Conservation (phyloP, 2,888 invertebrate genomes). For the Macaria liturata region DNA sequence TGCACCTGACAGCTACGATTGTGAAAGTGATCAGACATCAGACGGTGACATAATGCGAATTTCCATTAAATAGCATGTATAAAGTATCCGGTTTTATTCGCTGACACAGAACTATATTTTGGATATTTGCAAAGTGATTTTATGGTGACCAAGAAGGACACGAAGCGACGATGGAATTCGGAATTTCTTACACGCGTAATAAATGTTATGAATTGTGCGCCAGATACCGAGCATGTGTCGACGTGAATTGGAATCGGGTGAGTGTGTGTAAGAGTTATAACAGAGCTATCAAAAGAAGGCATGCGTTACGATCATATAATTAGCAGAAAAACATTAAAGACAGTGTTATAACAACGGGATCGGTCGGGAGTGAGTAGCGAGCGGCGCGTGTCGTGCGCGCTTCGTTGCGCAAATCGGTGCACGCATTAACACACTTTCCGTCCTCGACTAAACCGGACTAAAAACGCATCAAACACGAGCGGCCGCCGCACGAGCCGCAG, state of each 20-base stretch:
- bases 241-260: too few species aligned
- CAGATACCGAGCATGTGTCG: too few species aligned
- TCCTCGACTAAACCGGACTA: slow-evolving; percentile 58
- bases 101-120: slow-evolving; percentile 24
- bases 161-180: too few species aligned
- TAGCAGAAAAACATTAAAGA: too few species aligned
- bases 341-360: slow-evolving; percentile 56
- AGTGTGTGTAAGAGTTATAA: too few species aligned
- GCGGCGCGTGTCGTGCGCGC: slow-evolving; percentile 64
- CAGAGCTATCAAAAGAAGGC: too few species aligned
- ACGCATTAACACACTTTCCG: slow-evolving; percentile 74
- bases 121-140: neutral
- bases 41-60: slow-evolving; percentile 50
- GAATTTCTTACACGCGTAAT: too few species aligned
- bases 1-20: slow-evolving; percentile 34
- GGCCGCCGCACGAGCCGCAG: slow-evolving; percentile 33
- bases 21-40: slow-evolving; percentile 56
- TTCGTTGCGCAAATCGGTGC: slow-evolving; percentile 65
- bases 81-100: slow-evolving; percentile 44
- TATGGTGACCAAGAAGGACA: neutral
- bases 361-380: slow-evolving; percentile 46
- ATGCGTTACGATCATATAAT: too few species aligned
- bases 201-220: too few species aligned
- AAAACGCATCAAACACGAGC: slow-evolving; percentile 71
- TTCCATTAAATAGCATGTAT: slow-evolving; percentile 48